Evolutionary conservation across 2,888 invertebrate genomes (phyloP), one percentile per base, ranked within the genome.

Genomic region (Meghimatium bilineatum): DNA sequence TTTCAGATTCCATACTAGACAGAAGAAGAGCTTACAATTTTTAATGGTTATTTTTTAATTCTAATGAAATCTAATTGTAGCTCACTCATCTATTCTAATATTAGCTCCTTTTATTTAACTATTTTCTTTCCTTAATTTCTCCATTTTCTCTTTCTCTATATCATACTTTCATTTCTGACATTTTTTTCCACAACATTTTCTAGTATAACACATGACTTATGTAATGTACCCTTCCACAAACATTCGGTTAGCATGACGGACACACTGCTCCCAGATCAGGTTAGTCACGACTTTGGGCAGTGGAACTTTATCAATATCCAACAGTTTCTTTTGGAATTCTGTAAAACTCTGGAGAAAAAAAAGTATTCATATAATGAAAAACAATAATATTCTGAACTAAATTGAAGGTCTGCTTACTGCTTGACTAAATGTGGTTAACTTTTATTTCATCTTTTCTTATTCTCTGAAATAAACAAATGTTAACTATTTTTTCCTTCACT

Each of bases 181-280:
- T 56, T 56, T 56, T 3, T 56, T 56, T 23, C 20, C 17, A 3
- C 17, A 56, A 56, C 23, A 56, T 56, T 56, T 56, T 23, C 56
- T 56, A 26, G n/a, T 8, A 63, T 23, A n/a, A 63, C 1, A 20
- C 20, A 29, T 14, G 29, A 29, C 29, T 29, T 0, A 1, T 6
- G 52, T 52, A 52, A 74, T 34, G 17, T 52, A 52, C 72, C 63
- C 63, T 94, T 99, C 99, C 0, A 99, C 98, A 87, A 99, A 94
- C 52, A 97, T 95, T 92, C 97, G 96, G 10, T 97, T 96, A 14
- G 97, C 95, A 84, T 97, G 96, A 92, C 97, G 96, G 0, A 98
- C 96, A 76, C 97, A 96, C 93, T 96, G 96, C 90, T 97, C 96
- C 99, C 98, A 99, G 12, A 99, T 94, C 0, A 96, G 95, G 78